These are phyloP conservation scores for Tricholauxania praeusta DNA, from an alignment of 2,888 invertebrate species.

Conservation along the genomic window DNA sequence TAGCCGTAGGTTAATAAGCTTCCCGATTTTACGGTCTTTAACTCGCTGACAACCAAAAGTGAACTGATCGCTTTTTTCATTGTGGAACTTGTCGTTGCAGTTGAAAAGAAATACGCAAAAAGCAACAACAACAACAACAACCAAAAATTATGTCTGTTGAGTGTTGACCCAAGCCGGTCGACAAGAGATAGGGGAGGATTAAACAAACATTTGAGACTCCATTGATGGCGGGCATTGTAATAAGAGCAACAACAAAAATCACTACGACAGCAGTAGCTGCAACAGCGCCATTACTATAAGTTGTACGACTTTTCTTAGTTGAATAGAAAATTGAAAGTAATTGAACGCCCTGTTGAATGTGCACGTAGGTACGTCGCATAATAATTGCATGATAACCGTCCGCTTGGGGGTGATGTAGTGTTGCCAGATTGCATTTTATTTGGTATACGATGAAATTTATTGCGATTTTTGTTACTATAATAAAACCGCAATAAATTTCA, in stretches of 20 bases:
- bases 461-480: too few species aligned
- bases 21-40: conserved; percentile 17
- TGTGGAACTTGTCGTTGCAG: conserved; percentile 14
- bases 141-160: conserved; percentile 9
- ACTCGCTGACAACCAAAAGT: conserved; percentile 38
- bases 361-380: neutral
- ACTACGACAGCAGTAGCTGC: neutral
- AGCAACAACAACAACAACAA: conserved; percentile 9
- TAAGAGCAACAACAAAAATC: conserved; percentile 15
- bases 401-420: too few species aligned
- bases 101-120: neutral
- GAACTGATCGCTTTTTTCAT: conserved; percentile 39
- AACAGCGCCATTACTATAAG: neutral
- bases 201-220: conserved; percentile 2
- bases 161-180: neutral
- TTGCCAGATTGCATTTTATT: too few species aligned
- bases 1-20: conserved; percentile 2
- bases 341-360: conserved; percentile 10
- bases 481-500: too few species aligned
- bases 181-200: neutral
- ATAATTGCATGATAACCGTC: too few species aligned
- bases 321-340: conserved; percentile 1
- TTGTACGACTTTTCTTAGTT: conserved; percentile 12
- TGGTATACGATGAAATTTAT: too few species aligned
- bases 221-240: conserved; percentile 16